Evolutionary conservation across 2,888 invertebrate species (phyloP).

Genomic region (Geotrupes spiniger): DNA sequence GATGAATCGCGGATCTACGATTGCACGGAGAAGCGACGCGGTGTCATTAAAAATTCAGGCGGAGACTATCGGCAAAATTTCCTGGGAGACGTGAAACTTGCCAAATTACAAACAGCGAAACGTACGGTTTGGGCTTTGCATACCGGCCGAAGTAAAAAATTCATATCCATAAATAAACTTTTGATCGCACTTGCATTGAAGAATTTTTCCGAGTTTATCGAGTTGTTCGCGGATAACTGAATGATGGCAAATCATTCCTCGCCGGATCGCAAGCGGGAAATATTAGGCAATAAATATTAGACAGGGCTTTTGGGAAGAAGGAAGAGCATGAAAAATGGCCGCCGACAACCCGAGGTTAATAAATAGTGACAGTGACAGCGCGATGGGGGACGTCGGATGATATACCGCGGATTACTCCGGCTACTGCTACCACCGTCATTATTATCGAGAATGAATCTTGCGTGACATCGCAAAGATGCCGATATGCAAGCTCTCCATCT

Average conservation of each 20-base stretch:
- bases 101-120: too few relatives aligned
- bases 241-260: conserved; percentile 13
- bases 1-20: too few relatives aligned
- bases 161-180: too few relatives aligned
- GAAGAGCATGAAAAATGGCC: conserved; percentile 39
- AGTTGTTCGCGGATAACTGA: conserved; percentile 10
- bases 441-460: conserved; percentile 1
- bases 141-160: too few relatives aligned
- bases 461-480: background rate
- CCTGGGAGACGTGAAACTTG: too few relatives aligned
- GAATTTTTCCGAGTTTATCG: too few relatives aligned
- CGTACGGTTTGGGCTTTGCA: too few relatives aligned
- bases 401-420: conserved; percentile 34
- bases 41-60: too few relatives aligned
- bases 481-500: conserved; percentile 8
- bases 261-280: conserved; percentile 25
- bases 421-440: conserved; percentile 3
- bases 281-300: conserved; percentile 31
- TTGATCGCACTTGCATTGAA: too few relatives aligned
- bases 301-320: conserved; percentile 31
- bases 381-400: conserved; percentile 31
- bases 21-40: too few relatives aligned
- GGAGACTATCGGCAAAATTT: too few relatives aligned
- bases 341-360: conserved; percentile 36
- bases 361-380: conserved; percentile 39